Base-by-base conservation (phyloP, 2,797 vertebrate genomes). In the Arnoldichthys spilopterus region DNA sequence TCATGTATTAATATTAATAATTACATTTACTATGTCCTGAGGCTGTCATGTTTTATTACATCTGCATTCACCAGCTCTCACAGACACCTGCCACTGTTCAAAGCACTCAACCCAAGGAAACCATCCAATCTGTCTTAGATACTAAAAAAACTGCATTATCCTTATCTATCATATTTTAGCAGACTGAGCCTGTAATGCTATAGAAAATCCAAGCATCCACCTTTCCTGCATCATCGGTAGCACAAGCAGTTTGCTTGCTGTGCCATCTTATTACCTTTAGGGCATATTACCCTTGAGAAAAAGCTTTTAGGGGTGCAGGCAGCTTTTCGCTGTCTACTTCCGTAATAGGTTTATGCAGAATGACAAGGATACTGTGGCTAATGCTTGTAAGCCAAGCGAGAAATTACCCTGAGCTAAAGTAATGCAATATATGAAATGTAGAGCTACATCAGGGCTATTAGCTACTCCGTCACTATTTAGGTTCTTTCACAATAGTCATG, bases 301-400 rank as follows among this genome's bases (percentile, higher is more conserved):
- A 85, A 83, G 76, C 84, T 85, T 83, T 83, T 79, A 85, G 79
- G 82, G 66, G 75, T 73, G 74, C 51, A n/a, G 78, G 77, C 78
- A 78, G 78, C 66, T 79, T 85, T 85, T 77, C 82, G 78, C 43
- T 37, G 67, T 78, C 83, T 78, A 71, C 69, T 62, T 82, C 80
- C 20, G 49, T 86, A 85, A 86, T 82, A 81, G 83, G 74, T 82
- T 86, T 86, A 85, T 84, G 63, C 67, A 77, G 72, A 85, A 84
- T 83, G 79, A 83, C 85, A 83, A 75, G 81, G 83, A 81, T 82
- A 81, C 76, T 84, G 72, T 74, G 70, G 81, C 79, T 86, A 83
- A 86, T 84, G 82, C 81, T 72, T 86, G 85, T 75, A 86, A 86
- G 85, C 77, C 85, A 83, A 82, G 81, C 80, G 81, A 83, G 82